Evolutionary conservation across 2,888 invertebrate species (phyloP).

Genomic region (Philaethria dido): DNA sequence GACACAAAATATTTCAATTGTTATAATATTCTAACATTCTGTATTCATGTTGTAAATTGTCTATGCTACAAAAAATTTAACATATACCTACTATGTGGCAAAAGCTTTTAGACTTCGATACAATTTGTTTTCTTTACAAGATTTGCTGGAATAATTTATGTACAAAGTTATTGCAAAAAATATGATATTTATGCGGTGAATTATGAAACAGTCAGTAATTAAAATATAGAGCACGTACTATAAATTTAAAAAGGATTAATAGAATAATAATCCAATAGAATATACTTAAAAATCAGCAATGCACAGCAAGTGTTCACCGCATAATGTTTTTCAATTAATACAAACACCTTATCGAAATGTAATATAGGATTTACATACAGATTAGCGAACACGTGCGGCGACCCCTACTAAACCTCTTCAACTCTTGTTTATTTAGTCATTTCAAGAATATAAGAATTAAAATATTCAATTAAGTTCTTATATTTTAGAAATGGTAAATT

Average conservation of each 20-base stretch:
- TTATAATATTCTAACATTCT: constrained; percentile 16
- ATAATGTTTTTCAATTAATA: constrained; percentile 80
- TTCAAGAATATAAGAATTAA: not conserved
- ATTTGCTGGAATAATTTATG: too few relatives aligned
- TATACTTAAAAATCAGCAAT: constrained; percentile 41
- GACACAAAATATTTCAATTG: constrained; percentile 41
- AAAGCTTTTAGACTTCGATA: too few relatives aligned
- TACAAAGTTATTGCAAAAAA: too few relatives aligned
- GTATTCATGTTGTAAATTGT: not conserved
- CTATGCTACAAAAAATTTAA: not conserved
- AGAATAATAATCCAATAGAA: not conserved
- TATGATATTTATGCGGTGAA: too few relatives aligned
- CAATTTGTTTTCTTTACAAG: too few relatives aligned
- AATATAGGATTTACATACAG: constrained; percentile 74
- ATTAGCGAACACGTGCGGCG: constrained; percentile 71
- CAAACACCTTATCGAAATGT: constrained; percentile 77
- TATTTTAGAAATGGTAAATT: not conserved
- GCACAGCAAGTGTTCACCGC: constrained; percentile 49
- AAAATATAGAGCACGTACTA: too few relatives aligned
- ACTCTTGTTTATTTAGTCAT: constrained; percentile 40
- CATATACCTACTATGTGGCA: too few relatives aligned
- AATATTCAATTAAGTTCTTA: not conserved
- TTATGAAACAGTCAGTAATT: too few relatives aligned
- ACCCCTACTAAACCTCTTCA: constrained; percentile 47
- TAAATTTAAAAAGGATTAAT: not conserved